Percentiles rank a stretch among this genome's conserved stretches.
Conservation (phyloP, 1,140 invertebrate genomes). For the Eubasilissa regina region DNA sequence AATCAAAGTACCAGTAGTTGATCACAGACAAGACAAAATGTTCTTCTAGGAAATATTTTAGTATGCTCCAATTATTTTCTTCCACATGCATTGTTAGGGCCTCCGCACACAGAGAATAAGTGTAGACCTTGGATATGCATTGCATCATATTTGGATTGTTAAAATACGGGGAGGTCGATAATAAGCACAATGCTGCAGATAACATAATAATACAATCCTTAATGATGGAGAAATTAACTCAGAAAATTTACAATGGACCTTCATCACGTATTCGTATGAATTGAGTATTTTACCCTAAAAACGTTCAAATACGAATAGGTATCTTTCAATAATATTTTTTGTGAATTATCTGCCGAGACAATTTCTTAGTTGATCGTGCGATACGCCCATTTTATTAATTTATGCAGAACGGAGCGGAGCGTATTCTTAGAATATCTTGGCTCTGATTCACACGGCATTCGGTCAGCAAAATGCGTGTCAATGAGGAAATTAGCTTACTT, state of each 20-base stretch:
- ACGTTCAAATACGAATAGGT: no score
- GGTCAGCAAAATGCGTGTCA: no score
- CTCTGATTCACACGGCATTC: no score
- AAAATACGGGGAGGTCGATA: conserved; percentile 1
- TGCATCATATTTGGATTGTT: conserved; percentile 55
- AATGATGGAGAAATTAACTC: conserved; percentile 12
- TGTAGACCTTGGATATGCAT: conserved; percentile 44
- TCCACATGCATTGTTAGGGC: conserved; percentile 49
- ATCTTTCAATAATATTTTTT: no score
- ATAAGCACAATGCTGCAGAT: conserved; percentile 1
- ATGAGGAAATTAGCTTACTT: no score
- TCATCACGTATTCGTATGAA: no score
- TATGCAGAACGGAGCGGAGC: no score
- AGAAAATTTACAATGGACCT: neutral
- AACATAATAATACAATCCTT: conserved; percentile 1
- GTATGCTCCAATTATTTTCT: conserved; percentile 54
- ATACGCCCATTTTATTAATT: no score
- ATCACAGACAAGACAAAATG: conserved; percentile 31
- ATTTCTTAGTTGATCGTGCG: no score
- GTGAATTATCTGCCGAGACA: no score
- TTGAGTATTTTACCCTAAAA: no score
- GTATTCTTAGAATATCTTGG: no score
- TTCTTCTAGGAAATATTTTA: conserved; percentile 50
- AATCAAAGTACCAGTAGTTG: neutral
- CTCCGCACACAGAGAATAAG: conserved; percentile 16